phyloP scores from a whole-genome alignment of 2,797 vertebrate genomes.

The Enteromius fasciolatus region DNA sequence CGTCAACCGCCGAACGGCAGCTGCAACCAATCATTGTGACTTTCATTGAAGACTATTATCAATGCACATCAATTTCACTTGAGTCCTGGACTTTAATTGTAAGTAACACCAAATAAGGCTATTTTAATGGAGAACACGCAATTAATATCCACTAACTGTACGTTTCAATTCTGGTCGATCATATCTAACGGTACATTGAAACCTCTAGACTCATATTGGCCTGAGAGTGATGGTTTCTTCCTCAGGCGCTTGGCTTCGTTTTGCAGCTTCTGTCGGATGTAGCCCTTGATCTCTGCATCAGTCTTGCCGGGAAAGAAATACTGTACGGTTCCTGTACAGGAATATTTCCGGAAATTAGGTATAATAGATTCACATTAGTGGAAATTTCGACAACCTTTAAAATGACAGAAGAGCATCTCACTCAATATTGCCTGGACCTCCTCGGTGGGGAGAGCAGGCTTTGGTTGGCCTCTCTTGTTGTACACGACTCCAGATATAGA shows the following conservation, averaged over 20 bases:
- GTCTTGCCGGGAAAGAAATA: slow-evolving; percentile 70
- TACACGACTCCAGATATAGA: slow-evolving; percentile 70
- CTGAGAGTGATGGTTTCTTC: slow-evolving; percentile 60
- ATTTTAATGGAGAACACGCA: slow-evolving; percentile 46
- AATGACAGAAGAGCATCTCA: slow-evolving; percentile 43
- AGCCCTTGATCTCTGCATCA: slow-evolving; percentile 70
- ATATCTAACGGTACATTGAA: slow-evolving; percentile 45
- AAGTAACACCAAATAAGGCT: slow-evolving; percentile 49
- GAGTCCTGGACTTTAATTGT: slow-evolving; percentile 24
- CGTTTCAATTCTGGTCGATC: slow-evolving; percentile 53
- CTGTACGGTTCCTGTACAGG: slow-evolving; percentile 64
- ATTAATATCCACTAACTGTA: slow-evolving; percentile 49
- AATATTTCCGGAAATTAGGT: slow-evolving; percentile 19
- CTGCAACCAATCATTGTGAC: slow-evolving; percentile 29
- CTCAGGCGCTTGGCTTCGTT: slow-evolving; percentile 70
- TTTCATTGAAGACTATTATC: slow-evolving; percentile 42
- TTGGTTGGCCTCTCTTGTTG: slow-evolving; percentile 68
- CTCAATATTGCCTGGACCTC: slow-evolving; percentile 69
- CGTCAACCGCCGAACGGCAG: slow-evolving; percentile 22
- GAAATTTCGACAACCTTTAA: background rate
- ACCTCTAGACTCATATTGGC: slow-evolving; percentile 51
- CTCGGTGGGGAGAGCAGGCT: slow-evolving; percentile 69
- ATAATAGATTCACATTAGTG: background rate
- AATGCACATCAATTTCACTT: slow-evolving; percentile 33
- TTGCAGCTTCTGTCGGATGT: slow-evolving; percentile 72